Conservation (phyloP, 2,113 vertebrate genomes). For the Cyanoramphus novaezelandiae region DNA sequence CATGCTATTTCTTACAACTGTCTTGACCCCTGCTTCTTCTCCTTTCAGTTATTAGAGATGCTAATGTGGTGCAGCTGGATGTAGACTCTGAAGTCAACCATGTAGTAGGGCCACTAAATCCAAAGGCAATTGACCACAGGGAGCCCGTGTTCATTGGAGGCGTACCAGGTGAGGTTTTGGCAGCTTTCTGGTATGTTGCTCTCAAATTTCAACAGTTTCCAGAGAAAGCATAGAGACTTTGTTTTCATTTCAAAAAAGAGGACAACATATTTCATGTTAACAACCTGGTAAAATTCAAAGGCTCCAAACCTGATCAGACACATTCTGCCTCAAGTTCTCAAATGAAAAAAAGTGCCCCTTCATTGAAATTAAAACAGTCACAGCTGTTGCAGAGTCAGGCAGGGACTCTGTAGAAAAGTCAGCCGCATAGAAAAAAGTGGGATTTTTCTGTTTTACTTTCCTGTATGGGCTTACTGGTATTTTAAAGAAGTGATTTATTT, state of each 20-base stretch:
- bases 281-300: not conserved
- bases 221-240: not conserved
- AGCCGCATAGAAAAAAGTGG: not conserved
- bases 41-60: slow-evolving; percentile 86
- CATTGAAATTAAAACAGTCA: not conserved
- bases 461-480: not conserved
- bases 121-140: slow-evolving; percentile 70
- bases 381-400: not conserved
- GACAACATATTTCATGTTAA: not conserved
- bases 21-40: slow-evolving; percentile 13
- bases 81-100: slow-evolving; percentile 92
- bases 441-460: not conserved
- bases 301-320: not conserved
- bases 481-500: not conserved
- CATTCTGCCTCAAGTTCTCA: not conserved
- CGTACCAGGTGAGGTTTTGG: slow-evolving; percentile 82
- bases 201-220: not conserved
- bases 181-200: not conserved
- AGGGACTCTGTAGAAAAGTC: not conserved
- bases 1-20: not conserved
- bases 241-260: not conserved
- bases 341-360: not conserved
- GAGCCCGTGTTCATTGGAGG: slow-evolving; percentile 91
- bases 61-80: slow-evolving; percentile 87
- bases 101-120: slow-evolving; percentile 83